phyloP scores from a whole-genome alignment of 2,113 vertebrate genomes.

The Lepidothrix coronata region DNA sequence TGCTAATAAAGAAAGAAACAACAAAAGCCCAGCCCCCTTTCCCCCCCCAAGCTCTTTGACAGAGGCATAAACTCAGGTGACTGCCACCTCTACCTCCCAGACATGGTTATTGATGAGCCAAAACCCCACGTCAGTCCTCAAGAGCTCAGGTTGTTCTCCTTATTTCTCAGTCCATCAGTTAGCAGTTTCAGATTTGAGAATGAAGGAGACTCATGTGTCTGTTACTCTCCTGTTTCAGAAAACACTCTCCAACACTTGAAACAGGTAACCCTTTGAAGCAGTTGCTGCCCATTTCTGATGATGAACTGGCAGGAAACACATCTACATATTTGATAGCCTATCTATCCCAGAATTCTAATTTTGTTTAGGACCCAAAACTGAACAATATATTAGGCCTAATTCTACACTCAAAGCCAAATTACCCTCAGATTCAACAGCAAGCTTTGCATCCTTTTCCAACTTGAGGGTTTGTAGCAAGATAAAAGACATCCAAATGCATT shows the following conservation, averaged over 20 bases:
- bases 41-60: not conserved
- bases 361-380: not conserved
- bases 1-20: not conserved
- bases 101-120: not conserved
- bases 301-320: not conserved
- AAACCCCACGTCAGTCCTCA: not conserved
- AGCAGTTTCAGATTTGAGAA: not conserved
- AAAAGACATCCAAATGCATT: not conserved
- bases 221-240: not conserved
- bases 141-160: not conserved
- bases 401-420: not conserved
- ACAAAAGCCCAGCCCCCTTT: not conserved
- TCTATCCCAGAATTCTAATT: not conserved
- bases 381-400: not conserved
- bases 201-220: not conserved
- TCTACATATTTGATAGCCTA: rapidly evolving
- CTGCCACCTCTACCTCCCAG: rapidly evolving
- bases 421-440: not conserved
- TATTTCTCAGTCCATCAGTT: not conserved
- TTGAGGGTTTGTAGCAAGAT: not conserved
- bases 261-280: not conserved
- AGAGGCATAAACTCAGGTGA: not conserved
- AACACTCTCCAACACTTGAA: not conserved
- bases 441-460: not conserved
- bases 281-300: not conserved